These are phyloP conservation scores for Phortica okadai DNA, from an alignment of 2,888 invertebrate genomes.

Conservation along the genomic window DNA sequence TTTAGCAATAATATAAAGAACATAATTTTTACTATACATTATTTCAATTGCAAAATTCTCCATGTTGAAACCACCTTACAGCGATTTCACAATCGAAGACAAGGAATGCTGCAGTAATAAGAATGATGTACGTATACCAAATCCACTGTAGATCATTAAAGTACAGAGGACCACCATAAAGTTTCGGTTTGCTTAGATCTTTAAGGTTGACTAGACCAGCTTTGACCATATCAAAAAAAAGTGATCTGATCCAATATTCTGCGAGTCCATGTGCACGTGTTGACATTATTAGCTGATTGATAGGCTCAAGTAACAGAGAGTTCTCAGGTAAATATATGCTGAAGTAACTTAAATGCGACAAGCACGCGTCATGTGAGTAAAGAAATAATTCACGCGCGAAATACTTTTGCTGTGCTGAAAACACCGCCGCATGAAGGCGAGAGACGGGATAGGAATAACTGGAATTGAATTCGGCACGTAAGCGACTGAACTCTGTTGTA, in stretches of 20 bases:
- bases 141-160: constrained; percentile 57
- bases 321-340: constrained; percentile 49
- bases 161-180: constrained; percentile 36
- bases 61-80: background rate
- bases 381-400: constrained; percentile 54
- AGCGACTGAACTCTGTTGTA: constrained; percentile 36
- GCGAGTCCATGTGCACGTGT: constrained; percentile 51
- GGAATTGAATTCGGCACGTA: constrained; percentile 50
- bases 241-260: constrained; percentile 54
- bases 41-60: too few species aligned
- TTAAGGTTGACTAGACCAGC: constrained; percentile 51
- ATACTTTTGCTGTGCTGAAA: constrained; percentile 55
- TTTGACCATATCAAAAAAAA: constrained; percentile 59
- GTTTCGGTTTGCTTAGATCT: constrained; percentile 42
- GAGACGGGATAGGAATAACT: constrained; percentile 53
- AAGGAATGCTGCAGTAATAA: constrained; percentile 35
- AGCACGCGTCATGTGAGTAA: constrained; percentile 56
- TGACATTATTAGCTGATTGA: constrained; percentile 52
- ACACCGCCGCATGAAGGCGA: constrained; percentile 53
- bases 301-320: constrained; percentile 51
- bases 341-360: constrained; percentile 39
- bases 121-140: constrained; percentile 44
- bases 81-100: constrained; percentile 48
- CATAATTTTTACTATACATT: too few species aligned
- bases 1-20: background rate